phyloP scores from a whole-genome alignment of 2,797 vertebrate species.

The Labeo calbasu region DNA sequence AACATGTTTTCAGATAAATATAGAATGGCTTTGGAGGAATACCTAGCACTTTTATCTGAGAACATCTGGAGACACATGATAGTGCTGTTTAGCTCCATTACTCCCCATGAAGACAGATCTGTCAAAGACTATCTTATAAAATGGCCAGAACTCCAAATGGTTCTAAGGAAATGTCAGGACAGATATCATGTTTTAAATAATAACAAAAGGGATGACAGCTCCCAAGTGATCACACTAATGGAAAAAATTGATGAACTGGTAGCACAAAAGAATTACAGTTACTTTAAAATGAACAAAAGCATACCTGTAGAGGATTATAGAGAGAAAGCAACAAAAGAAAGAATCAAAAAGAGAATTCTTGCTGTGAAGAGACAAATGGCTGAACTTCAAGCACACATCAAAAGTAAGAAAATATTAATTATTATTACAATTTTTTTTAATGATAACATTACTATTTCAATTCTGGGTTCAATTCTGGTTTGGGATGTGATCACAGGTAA shows the following conservation, averaged over 20 bases:
- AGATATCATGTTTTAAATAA: slow-evolving; percentile 55
- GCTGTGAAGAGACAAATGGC: neutral
- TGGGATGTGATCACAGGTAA: too few relatives aligned
- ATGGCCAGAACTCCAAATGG: slow-evolving; percentile 38
- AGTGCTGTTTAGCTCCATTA: slow-evolving; percentile 55
- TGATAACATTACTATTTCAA: too few relatives aligned
- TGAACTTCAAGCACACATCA: neutral
- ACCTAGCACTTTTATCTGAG: slow-evolving; percentile 53
- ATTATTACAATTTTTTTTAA: too few relatives aligned
- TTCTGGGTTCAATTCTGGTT: too few relatives aligned
- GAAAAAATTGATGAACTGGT: slow-evolving; percentile 58
- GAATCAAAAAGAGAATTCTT: neutral
- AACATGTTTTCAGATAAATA: neutral
- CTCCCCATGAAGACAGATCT: neutral
- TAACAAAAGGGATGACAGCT: slow-evolving; percentile 8
- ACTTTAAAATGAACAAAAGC: neutral
- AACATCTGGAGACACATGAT: slow-evolving; percentile 53
- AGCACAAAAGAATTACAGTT: neutral
- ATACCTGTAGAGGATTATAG: neutral
- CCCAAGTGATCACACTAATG: slow-evolving; percentile 54
- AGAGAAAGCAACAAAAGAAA: neutral
- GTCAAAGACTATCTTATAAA: neutral
- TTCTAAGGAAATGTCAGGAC: slow-evolving; percentile 57
- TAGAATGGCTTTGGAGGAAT: slow-evolving; percentile 49
- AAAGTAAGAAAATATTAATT: slow-evolving; percentile 12